These are phyloP conservation scores for Nasua narica DNA, from an alignment of 2,797 vertebrate genomes.

Conservation along the genomic window DNA sequence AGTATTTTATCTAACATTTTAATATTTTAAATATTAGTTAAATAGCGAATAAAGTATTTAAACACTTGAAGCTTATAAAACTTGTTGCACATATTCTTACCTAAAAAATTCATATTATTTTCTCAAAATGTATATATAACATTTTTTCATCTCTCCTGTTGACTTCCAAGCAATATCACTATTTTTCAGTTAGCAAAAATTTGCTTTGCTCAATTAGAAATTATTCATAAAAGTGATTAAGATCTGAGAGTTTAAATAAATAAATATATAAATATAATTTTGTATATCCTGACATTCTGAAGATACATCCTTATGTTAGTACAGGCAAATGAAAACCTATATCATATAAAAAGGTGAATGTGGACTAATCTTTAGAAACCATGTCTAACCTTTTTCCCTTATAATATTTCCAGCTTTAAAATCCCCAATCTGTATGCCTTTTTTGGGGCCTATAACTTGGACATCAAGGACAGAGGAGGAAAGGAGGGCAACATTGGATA, in stretches of 20 bases:
- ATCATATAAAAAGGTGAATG: conserved; percentile 86
- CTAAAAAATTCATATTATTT: neutral
- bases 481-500: neutral
- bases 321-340: conserved; percentile 65
- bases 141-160: neutral
- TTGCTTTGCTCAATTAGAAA: neutral
- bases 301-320: neutral
- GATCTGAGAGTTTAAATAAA: neutral
- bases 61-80: neutral
- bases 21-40: neutral
- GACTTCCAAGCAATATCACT: neutral
- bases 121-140: neutral
- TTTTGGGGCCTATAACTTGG: neutral
- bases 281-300: neutral
- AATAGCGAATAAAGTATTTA: neutral
- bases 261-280: neutral
- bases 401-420: neutral
- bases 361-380: neutral
- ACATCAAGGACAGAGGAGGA: neutral
- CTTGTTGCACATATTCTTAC: neutral
- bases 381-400: neutral
- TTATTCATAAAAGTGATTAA: neutral
- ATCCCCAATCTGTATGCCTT: neutral
- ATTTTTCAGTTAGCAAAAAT: neutral
- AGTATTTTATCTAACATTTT: neutral